A percentile compares a stretch with the other conserved stretches of the same genome.
Evolutionary conservation across 2,113 vertebrate genomes (phyloP).

Genomic region (Rostratula benghalensis): DNA sequence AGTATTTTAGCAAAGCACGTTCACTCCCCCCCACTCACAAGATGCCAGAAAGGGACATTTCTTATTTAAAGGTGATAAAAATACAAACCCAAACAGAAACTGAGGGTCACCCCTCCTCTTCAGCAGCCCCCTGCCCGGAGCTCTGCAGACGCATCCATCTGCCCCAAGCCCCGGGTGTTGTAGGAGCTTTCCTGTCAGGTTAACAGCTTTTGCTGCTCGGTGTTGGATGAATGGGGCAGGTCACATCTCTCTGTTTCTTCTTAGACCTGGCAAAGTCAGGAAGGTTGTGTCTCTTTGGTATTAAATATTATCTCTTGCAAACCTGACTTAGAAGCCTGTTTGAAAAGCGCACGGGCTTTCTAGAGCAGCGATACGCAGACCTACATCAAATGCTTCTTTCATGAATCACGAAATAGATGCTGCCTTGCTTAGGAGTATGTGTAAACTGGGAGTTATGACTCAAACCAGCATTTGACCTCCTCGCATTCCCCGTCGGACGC

Average conservation of each 20-base stretch:
- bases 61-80: background rate
- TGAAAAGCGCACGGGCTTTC: background rate
- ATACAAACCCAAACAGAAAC: background rate
- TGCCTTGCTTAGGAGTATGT: background rate
- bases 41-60: background rate
- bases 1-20: background rate
- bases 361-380: background rate
- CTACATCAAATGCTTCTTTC: background rate
- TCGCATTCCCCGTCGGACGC: background rate
- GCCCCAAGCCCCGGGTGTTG: rapidly evolving
- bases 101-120: no score
- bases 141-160: background rate
- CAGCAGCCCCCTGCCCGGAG: background rate
- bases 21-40: no score
- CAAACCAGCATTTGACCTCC: slow-evolving; percentile 3
- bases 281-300: background rate
- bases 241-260: background rate
- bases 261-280: background rate
- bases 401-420: background rate
- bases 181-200: background rate
- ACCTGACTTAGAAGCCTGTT: background rate
- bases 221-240: background rate
- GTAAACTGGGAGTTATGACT: background rate
- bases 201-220: background rate
- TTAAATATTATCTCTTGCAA: background rate